phyloP scores from a whole-genome alignment of 2,113 vertebrate species.

The Chamaetylas fuelleborni region DNA sequence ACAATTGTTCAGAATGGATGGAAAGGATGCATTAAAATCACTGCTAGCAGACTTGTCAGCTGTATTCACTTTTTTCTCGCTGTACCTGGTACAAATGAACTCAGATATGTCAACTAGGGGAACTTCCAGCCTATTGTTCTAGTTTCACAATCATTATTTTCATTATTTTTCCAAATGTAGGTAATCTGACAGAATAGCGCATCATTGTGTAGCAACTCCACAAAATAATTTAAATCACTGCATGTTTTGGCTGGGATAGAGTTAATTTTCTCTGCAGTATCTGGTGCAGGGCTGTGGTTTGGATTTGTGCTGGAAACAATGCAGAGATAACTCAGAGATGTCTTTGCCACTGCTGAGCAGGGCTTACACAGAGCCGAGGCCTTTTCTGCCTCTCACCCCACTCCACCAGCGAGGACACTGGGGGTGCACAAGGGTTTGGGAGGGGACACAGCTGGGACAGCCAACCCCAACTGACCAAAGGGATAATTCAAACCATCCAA shows the following conservation, averaged over 20 bases:
- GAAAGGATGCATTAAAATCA: background rate
- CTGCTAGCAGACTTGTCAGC: background rate
- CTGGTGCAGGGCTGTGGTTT: background rate
- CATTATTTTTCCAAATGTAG: background rate
- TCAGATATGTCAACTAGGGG: background rate
- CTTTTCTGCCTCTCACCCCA: background rate
- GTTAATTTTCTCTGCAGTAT: background rate
- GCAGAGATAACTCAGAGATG: background rate
- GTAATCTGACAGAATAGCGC: background rate
- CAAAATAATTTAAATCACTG: background rate
- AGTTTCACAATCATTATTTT: background rate
- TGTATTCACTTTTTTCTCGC: background rate
- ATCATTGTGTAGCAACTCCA: background rate
- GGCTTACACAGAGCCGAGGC: background rate
- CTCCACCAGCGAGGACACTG: fast-evolving
- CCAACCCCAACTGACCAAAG: background rate
- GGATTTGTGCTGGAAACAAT: background rate
- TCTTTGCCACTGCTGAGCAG: background rate
- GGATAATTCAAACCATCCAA: background rate
- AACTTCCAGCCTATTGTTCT: background rate
- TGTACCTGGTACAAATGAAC: background rate
- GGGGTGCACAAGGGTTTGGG: background rate
- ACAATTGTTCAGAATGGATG: background rate
- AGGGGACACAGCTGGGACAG: background rate
- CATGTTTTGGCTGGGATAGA: background rate